Percentiles rank a stretch among this genome's conserved stretches.
Conservation (phyloP, 2,888 invertebrate species). For the Tiphia femorata region DNA sequence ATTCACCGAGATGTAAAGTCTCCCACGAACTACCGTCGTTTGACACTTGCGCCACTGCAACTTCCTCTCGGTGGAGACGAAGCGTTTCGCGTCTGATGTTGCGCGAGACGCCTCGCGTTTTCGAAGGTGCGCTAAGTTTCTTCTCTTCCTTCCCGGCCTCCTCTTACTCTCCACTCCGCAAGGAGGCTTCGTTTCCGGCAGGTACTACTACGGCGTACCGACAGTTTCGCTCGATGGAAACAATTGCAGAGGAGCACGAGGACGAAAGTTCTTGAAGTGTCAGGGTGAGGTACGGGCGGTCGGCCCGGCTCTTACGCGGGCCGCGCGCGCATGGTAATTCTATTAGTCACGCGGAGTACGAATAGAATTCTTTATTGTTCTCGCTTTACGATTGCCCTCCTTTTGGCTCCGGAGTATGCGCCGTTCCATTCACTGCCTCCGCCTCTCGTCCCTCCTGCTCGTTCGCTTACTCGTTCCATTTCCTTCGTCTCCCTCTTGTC, state of each 20-base stretch:
- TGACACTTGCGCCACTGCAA: no score
- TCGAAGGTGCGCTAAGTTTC: neutral
- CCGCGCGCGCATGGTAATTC: conserved; percentile 25
- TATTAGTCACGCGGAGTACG: conserved; percentile 15
- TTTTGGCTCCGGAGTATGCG: conserved; percentile 4
- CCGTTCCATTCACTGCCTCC: neutral
- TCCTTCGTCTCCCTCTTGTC: conserved; percentile 1
- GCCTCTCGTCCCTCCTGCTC: neutral
- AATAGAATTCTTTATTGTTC: conserved; percentile 18
- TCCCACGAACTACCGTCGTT: no score
- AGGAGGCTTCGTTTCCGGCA: conserved; percentile 30
- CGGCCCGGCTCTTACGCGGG: no score
- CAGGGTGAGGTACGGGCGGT: neutral
- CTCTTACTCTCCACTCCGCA: neutral
- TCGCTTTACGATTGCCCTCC: conserved; percentile 33
- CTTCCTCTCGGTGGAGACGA: no score
- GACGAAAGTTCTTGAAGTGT: conserved; percentile 1
- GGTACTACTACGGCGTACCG: conserved; percentile 15
- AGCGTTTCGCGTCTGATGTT: no score
- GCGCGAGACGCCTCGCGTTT: no score
- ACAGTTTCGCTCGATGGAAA: conserved; percentile 24
- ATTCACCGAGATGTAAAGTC: no score
- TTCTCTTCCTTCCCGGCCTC: neutral
- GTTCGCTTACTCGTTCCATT: neutral
- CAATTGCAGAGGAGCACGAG: conserved; percentile 6